Evolutionary conservation across 2,797 vertebrate genomes (phyloP).

Genomic region (Leuciscus waleckii): DNA sequence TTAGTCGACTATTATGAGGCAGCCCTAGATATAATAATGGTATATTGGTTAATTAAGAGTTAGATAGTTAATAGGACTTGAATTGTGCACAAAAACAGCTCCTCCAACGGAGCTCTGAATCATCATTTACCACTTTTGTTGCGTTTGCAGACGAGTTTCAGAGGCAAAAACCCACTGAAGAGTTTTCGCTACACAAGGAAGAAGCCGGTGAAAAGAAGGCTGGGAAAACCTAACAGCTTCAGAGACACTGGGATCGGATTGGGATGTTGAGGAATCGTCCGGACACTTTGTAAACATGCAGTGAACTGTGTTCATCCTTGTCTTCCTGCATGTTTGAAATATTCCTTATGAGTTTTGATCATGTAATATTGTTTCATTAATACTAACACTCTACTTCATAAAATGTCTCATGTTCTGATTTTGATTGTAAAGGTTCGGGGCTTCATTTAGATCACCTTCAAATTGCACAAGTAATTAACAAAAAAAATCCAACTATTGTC

Average conservation of each 20-base stretch:
- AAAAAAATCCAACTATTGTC: neutral
- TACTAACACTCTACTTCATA: slow-evolving; percentile 12
- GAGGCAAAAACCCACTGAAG: slow-evolving; percentile 83
- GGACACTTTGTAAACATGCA: slow-evolving; percentile 3
- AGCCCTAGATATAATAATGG: neutral
- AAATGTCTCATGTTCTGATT: neutral
- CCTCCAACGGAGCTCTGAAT: neutral
- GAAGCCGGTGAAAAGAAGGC: slow-evolving; percentile 56
- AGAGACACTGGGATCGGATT: neutral
- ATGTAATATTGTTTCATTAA: slow-evolving; percentile 17
- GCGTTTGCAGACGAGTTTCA: slow-evolving; percentile 67
- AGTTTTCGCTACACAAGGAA: slow-evolving; percentile 79
- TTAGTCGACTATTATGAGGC: neutral
- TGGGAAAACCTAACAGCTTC: slow-evolving; percentile 61
- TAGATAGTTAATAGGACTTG: neutral
- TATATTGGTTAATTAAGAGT: neutral
- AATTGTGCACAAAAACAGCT: neutral
- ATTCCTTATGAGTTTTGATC: neutral
- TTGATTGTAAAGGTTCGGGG: neutral
- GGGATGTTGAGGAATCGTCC: neutral
- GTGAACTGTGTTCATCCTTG: neutral
- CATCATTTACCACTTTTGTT: neutral
- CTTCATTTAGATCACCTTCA: neutral
- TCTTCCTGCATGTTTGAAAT: slow-evolving; percentile 16
- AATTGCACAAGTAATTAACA: neutral